Percentiles rank a stretch among this genome's conserved stretches.
These are phyloP conservation scores for Sinotaia quadrata DNA, from an alignment of 2,888 invertebrate genomes.

Conservation along the genomic window DNA sequence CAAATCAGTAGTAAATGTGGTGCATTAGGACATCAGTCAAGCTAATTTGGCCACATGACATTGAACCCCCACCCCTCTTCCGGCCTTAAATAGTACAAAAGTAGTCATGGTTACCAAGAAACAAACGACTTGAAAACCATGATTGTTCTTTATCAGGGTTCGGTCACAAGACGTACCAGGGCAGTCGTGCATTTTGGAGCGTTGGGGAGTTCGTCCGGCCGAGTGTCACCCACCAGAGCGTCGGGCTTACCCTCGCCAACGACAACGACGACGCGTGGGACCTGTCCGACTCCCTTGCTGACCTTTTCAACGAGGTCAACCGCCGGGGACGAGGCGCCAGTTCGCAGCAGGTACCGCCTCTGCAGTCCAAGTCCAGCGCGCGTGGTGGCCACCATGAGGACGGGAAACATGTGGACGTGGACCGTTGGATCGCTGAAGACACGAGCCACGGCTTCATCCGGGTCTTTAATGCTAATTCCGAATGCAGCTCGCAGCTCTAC, in stretches of 20 bases:
- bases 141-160: no score
- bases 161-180: constrained; percentile 37
- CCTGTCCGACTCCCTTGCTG: constrained; percentile 68
- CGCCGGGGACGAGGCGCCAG: constrained; percentile 37
- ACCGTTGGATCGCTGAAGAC: constrained; percentile 65
- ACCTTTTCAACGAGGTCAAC: constrained; percentile 61
- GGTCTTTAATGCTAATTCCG: constrained; percentile 64
- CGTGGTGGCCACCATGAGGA: constrained; percentile 15
- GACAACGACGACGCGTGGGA: constrained; percentile 69
- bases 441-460: constrained; percentile 69
- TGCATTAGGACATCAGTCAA: no score
- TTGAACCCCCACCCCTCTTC: no score
- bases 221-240: constrained; percentile 52
- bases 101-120: no score
- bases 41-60: no score
- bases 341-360: constrained; percentile 5
- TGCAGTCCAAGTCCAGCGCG: constrained; percentile 25
- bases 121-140: no score
- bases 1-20: no score
- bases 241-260: constrained; percentile 43
- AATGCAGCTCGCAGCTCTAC: constrained; percentile 61
- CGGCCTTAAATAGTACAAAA: no score
- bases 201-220: constrained; percentile 48
- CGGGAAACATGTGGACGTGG: constrained; percentile 45
- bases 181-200: constrained; percentile 63